Percentiles rank a stretch among this genome's conserved stretches.
These are phyloP conservation scores for Hydrochoerus hydrochaeris DNA, from an alignment of 2,113 vertebrate genomes.

Conservation along the genomic window DNA sequence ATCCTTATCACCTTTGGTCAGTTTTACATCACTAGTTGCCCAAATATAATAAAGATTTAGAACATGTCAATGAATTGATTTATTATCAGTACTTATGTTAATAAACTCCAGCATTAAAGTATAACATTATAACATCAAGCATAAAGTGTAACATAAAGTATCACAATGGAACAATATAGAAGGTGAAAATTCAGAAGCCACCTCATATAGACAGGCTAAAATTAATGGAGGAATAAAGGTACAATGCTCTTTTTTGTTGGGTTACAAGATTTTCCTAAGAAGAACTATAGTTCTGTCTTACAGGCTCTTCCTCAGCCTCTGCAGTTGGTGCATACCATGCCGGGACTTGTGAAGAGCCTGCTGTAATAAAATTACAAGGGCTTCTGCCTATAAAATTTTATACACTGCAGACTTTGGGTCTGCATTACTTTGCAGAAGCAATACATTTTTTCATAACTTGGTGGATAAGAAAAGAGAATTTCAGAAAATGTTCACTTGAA, in stretches of 20 bases:
- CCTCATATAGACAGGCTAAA: neutral
- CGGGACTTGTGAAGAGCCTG: neutral
- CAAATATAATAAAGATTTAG: neutral
- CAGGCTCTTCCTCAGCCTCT: neutral
- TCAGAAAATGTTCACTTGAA: neutral
- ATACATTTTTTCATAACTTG: neutral
- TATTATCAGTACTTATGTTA: neutral
- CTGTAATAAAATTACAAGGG: conserved; percentile 43
- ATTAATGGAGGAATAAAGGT: neutral
- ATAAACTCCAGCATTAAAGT: neutral
- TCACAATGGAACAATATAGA: neutral
- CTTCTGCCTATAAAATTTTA: conserved; percentile 59
- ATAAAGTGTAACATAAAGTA: neutral
- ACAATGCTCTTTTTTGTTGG: conserved; percentile 23
- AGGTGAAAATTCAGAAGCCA: conserved; percentile 1
- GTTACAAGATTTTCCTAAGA: neutral
- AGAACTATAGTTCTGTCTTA: neutral
- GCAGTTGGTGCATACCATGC: neutral
- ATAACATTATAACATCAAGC: too few relatives aligned
- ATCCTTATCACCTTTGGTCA: neutral
- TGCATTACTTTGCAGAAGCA: conserved; percentile 58
- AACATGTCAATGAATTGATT: neutral
- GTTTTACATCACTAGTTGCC: neutral
- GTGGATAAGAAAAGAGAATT: conserved; percentile 17
- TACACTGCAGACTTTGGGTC: conserved; percentile 58